These are phyloP conservation scores for Gouania willdenowi DNA, from an alignment of 2,797 vertebrate species.

Conservation along the genomic window DNA sequence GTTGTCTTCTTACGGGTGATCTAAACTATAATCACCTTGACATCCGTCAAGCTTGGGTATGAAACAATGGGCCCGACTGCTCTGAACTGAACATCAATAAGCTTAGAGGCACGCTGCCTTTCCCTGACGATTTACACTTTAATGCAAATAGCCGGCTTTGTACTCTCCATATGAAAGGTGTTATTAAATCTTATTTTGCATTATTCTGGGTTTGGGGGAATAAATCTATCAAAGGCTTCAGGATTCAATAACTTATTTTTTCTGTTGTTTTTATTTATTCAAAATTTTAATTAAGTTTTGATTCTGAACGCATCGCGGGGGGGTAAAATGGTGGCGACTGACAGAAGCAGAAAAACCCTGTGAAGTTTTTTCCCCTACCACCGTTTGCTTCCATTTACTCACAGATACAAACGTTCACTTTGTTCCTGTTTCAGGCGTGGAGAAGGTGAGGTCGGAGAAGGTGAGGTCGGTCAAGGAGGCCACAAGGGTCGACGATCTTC, in stretches of 20 bases:
- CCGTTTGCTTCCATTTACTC: not conserved
- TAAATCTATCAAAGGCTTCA: slow-evolving; percentile 81
- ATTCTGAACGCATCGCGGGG: slow-evolving; percentile 59
- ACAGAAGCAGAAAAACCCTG: slow-evolving; percentile 54
- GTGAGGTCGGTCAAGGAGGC: too few species aligned
- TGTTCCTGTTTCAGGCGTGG: too few species aligned
- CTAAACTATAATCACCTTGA: slow-evolving; percentile 79
- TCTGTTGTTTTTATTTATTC: slow-evolving; percentile 77
- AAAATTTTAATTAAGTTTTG: slow-evolving; percentile 74
- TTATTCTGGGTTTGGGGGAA: slow-evolving; percentile 76
- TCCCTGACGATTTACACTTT: slow-evolving; percentile 75
- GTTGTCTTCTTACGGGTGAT: slow-evolving; percentile 70
- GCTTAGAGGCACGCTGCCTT: slow-evolving; percentile 72
- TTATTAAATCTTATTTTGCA: slow-evolving; percentile 82
- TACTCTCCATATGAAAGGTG: slow-evolving; percentile 78
- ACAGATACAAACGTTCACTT: too few species aligned
- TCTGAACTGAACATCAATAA: slow-evolving; percentile 77
- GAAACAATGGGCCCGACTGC: slow-evolving; percentile 76
- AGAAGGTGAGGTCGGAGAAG: too few species aligned
- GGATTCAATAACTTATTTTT: slow-evolving; percentile 74
- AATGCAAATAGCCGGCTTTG: slow-evolving; percentile 79
- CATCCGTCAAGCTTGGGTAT: slow-evolving; percentile 75
- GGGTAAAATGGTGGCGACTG: slow-evolving; percentile 52
- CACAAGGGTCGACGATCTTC: too few species aligned
- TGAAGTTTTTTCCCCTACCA: slow-evolving; percentile 38